Percentiles rank a stretch among this genome's conserved stretches.
phyloP scores from a whole-genome alignment of 2,113 vertebrate genomes.

The Corythornis cristatus region DNA sequence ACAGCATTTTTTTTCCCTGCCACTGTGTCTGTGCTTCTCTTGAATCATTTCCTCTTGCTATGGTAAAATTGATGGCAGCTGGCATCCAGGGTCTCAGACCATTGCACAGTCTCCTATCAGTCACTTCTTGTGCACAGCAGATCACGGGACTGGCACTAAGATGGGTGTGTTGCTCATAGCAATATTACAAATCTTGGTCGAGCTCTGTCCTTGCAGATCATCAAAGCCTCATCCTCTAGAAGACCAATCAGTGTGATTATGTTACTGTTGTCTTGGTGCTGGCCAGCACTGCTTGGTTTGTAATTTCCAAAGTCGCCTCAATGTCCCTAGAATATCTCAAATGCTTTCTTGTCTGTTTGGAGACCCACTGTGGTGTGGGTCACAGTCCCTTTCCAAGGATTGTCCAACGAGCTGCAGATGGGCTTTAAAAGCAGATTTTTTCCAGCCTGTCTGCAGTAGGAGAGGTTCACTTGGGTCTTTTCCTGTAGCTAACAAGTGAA shows the following conservation, averaged over 20 bases:
- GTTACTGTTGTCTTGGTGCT: background rate
- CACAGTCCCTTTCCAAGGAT: background rate
- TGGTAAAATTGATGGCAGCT: background rate
- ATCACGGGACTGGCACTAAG: background rate
- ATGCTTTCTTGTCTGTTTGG: background rate
- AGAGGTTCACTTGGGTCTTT: background rate
- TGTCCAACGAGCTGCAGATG: background rate
- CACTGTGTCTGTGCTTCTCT: background rate
- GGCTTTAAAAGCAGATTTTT: background rate
- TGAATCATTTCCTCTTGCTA: background rate
- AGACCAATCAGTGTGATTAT: background rate
- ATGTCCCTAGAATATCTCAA: background rate
- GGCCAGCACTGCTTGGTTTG: background rate
- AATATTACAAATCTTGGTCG: background rate
- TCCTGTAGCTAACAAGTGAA: background rate
- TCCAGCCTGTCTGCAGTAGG: background rate
- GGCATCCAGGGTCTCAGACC: background rate
- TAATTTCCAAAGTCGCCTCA: background rate
- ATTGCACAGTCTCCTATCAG: fast-evolving
- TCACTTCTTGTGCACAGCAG: background rate
- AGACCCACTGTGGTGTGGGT: background rate
- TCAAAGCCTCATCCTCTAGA: background rate
- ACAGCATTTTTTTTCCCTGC: background rate
- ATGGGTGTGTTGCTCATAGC: background rate
- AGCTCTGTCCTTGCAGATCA: background rate